A percentile compares a stretch with the other conserved stretches of the same genome.
phyloP scores from a whole-genome alignment of 2,888 invertebrate genomes.

The Hirtodrosophila duncani region DNA sequence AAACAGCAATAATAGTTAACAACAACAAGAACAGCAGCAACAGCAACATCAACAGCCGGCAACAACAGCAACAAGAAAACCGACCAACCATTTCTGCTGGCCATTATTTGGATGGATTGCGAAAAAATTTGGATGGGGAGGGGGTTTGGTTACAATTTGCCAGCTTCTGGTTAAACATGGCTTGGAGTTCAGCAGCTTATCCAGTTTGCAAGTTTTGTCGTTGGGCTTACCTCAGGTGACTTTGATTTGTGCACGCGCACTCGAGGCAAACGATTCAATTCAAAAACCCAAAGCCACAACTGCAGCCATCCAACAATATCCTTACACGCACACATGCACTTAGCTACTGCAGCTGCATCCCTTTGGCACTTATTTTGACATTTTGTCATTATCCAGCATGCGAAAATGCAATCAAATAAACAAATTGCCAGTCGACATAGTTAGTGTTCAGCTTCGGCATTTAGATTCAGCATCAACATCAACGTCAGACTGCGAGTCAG shows the following conservation, averaged over 20 bases:
- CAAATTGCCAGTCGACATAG: conserved; percentile 52
- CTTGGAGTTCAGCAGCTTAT: too few relatives aligned
- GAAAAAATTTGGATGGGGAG: too few relatives aligned
- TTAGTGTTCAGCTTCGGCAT: conserved; percentile 21
- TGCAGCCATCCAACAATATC: background rate
- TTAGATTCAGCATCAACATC: conserved; percentile 5
- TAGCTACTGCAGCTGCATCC: too few relatives aligned
- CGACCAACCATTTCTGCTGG: background rate
- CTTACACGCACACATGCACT: background rate
- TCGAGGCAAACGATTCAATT: conserved; percentile 27
- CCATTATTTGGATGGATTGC: too few relatives aligned
- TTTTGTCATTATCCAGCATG: conserved; percentile 3
- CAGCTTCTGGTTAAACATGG: too few relatives aligned
- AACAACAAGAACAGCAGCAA: conserved; percentile 34
- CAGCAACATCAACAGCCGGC: conserved; percentile 50
- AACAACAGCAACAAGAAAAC: conserved; percentile 7
- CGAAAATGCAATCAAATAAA: conserved; percentile 56
- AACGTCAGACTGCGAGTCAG: conserved; percentile 4
- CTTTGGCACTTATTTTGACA: background rate
- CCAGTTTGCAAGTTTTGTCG: too few relatives aligned
- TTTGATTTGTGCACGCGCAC: conserved; percentile 50
- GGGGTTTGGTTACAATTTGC: too few relatives aligned
- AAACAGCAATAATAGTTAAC: conserved; percentile 10
- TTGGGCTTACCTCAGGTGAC: conserved; percentile 54
- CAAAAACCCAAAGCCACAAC: background rate